A percentile compares a stretch with the other conserved stretches of the same genome.
phyloP scores from a whole-genome alignment of 2,888 invertebrate species.

The Acronicta aceris region DNA sequence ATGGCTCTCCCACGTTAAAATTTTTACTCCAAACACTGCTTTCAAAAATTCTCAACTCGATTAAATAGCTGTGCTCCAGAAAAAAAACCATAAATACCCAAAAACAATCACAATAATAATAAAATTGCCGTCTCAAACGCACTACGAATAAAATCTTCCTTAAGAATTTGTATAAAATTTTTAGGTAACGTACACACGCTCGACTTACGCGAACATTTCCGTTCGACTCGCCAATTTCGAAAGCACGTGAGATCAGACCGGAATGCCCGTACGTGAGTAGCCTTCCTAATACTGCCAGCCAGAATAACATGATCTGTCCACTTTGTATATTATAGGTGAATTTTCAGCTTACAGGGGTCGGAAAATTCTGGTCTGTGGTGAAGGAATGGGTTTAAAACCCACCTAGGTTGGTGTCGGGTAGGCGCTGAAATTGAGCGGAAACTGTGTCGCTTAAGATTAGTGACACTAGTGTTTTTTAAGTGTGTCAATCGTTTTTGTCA shows the following conservation, averaged over 20 bases:
- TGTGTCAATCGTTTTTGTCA: slow-evolving; percentile 33
- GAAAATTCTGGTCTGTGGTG: slow-evolving; percentile 38
- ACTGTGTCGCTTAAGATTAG: slow-evolving; percentile 64
- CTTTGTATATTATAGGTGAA: background rate
- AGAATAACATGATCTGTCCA: slow-evolving; percentile 41
- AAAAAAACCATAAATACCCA: slow-evolving; percentile 15
- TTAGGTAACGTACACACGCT: slow-evolving; percentile 46
- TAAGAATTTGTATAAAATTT: slow-evolving; percentile 49
- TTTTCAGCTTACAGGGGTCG: slow-evolving; percentile 7
- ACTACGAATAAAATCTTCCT: slow-evolving; percentile 19
- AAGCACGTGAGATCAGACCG: slow-evolving; percentile 73
- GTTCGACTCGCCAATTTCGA: slow-evolving; percentile 71
- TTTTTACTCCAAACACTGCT: no score
- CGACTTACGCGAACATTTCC: slow-evolving; percentile 67
- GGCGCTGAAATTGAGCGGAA: slow-evolving; percentile 73
- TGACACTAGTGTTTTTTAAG: slow-evolving; percentile 63
- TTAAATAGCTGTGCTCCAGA: slow-evolving; percentile 1
- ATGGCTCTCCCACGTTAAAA: no score
- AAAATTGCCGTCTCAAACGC: slow-evolving; percentile 16
- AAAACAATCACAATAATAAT: slow-evolving; percentile 33
- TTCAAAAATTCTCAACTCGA: background rate
- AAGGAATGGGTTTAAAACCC: slow-evolving; percentile 72
- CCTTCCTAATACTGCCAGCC: slow-evolving; percentile 61
- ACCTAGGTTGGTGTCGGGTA: slow-evolving; percentile 66
- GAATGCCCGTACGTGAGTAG: slow-evolving; percentile 71